Conservation (phyloP, 2,888 invertebrate species). For the Microctonus brassicae region DNA sequence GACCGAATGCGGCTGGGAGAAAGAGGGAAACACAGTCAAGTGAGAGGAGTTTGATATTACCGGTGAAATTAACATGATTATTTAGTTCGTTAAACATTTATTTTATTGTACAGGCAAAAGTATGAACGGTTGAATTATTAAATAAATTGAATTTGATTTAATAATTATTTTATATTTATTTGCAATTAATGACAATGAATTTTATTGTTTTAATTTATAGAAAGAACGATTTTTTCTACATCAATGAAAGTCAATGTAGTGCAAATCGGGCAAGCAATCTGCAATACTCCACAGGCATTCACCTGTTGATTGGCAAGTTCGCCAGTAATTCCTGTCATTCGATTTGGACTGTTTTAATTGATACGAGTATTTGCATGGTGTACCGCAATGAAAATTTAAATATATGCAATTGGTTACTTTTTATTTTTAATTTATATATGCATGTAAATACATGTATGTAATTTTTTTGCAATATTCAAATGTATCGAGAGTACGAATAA, state of each 20-base stretch:
- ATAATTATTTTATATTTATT: not conserved
- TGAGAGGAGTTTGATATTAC: slow-evolving; percentile 2
- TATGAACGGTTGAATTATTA: not conserved
- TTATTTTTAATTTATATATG: not conserved
- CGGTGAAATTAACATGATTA: slow-evolving; percentile 17
- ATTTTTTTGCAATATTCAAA: not conserved
- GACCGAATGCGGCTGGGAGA: not conserved
- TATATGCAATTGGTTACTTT: not conserved
- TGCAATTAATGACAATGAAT: not conserved
- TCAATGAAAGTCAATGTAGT: not conserved
- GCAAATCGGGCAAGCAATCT: not conserved
- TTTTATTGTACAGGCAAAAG: not conserved
- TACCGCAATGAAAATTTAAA: not conserved
- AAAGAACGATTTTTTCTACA: not conserved
- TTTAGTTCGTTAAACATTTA: not conserved
- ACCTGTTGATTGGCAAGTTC: slow-evolving; percentile 26
- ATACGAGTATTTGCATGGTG: slow-evolving; percentile 4
- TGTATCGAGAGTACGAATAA: not conserved
- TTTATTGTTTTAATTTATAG: not conserved
- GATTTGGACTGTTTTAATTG: slow-evolving; percentile 26
- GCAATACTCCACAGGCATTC: not conserved
- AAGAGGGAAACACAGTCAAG: not conserved
- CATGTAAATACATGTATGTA: not conserved
- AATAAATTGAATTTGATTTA: not conserved
- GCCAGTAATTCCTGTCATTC: slow-evolving; percentile 11